phyloP scores from a whole-genome alignment of 2,888 invertebrate species.

The Xestia sexstrigata region DNA sequence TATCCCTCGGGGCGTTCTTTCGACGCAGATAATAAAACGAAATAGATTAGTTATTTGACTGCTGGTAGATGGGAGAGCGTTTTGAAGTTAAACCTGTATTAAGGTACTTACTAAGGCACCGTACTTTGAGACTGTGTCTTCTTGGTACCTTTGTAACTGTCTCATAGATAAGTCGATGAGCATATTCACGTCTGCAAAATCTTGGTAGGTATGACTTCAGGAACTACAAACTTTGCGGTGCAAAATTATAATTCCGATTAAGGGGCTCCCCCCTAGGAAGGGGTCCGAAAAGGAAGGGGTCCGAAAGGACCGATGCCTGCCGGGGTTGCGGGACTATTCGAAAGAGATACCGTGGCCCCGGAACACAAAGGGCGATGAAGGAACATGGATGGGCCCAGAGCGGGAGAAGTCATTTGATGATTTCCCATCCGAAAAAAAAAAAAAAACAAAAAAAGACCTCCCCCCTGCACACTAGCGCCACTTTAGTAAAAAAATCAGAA shows the following conservation, averaged over 20 bases:
- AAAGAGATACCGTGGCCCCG: too few relatives aligned
- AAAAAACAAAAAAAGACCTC: too few relatives aligned
- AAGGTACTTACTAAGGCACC: not conserved
- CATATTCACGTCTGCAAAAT: not conserved
- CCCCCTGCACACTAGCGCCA: too few relatives aligned
- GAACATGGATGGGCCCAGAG: too few relatives aligned
- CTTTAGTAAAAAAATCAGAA: too few relatives aligned
- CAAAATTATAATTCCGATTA: not conserved
- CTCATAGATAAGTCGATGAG: not conserved
- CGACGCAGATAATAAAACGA: conserved; percentile 17
- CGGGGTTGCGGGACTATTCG: too few relatives aligned
- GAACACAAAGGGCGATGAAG: too few relatives aligned
- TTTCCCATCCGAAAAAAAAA: too few relatives aligned
- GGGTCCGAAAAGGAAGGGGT: too few relatives aligned
- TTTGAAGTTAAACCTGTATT: conserved; percentile 27
- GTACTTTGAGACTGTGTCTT: not conserved
- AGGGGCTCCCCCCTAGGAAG: too few relatives aligned
- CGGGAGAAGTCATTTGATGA: too few relatives aligned
- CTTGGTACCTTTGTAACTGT: not conserved
- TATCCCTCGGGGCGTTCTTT: conserved; percentile 18
- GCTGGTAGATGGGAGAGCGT: not conserved
- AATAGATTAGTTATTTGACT: conserved; percentile 41
- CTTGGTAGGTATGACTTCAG: not conserved
- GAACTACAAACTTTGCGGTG: not conserved
- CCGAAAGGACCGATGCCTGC: too few relatives aligned